Percentiles rank a stretch among this genome's conserved stretches.
Conservation (phyloP, 2,113 vertebrate genomes). For the Dendrocopos noguchii region DNA sequence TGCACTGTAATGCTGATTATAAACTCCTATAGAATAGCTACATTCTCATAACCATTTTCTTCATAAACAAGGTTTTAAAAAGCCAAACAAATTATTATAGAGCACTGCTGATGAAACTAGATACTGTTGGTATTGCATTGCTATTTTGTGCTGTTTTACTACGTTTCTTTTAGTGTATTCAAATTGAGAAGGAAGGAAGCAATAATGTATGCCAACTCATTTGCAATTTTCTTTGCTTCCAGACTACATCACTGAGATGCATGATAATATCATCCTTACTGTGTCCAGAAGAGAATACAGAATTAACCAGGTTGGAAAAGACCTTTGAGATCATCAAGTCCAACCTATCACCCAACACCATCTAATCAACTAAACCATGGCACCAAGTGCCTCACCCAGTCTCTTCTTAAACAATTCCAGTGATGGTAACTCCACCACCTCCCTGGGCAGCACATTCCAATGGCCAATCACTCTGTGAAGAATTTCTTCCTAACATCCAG, state of each 20-base stretch:
- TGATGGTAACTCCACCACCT: too few relatives aligned
- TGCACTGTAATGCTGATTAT: background rate
- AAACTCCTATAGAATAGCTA: background rate
- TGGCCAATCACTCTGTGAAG: too few relatives aligned
- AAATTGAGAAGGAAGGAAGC: conserved; percentile 2
- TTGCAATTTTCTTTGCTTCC: conserved; percentile 46
- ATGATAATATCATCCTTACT: background rate
- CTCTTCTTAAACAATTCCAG: too few relatives aligned
- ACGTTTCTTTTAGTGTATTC: conserved; percentile 44
- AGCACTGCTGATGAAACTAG: conserved; percentile 4
- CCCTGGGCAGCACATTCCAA: too few relatives aligned
- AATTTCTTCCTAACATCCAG: too few relatives aligned
- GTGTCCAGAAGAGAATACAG: conserved; percentile 16
- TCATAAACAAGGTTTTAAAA: conserved; percentile 3
- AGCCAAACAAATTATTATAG: background rate
- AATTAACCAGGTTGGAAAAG: too few relatives aligned
- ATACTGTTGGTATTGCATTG: background rate
- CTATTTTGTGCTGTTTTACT: conserved; percentile 8
- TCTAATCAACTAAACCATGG: too few relatives aligned
- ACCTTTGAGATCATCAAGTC: too few relatives aligned
- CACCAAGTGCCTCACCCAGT: too few relatives aligned
- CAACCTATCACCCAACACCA: too few relatives aligned
- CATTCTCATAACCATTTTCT: background rate
- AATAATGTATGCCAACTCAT: conserved; percentile 28
- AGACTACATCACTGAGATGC: background rate